phyloP scores from a whole-genome alignment of 2,113 vertebrate species.

The Grammomys surdaster region DNA sequence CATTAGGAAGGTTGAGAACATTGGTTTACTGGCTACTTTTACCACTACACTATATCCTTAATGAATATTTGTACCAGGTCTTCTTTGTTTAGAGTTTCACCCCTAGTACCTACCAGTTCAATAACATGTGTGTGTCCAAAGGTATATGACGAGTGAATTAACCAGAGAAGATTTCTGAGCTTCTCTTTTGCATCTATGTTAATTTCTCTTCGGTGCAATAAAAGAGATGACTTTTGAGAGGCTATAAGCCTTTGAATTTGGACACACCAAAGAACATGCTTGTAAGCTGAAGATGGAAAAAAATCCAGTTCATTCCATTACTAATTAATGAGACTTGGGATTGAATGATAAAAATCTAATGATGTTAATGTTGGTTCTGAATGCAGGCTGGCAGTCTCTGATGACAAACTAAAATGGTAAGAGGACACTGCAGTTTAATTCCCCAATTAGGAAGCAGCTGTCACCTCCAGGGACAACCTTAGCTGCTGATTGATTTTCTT shows the following conservation, averaged over 20 bases:
- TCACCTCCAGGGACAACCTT: conserved; percentile 58
- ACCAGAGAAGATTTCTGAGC: conserved; percentile 2
- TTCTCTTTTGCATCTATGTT: conserved; percentile 18
- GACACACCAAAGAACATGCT: conserved; percentile 21
- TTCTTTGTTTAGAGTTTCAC: conserved; percentile 37
- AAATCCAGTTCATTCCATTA: conserved; percentile 74
- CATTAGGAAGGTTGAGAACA: neutral
- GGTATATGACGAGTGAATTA: neutral
- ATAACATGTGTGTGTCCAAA: conserved; percentile 37
- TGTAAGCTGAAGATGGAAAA: conserved; percentile 50
- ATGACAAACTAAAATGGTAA: conserved; percentile 74
- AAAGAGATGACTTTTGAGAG: conserved; percentile 8
- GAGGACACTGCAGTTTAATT: conserved; percentile 67
- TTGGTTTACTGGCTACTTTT: neutral
- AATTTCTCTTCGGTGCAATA: conserved; percentile 40
- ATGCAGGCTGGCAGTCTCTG: conserved; percentile 64
- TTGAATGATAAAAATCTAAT: conserved; percentile 75
- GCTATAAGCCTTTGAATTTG: conserved; percentile 54
- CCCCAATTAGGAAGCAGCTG: conserved; percentile 66
- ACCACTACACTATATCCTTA: neutral
- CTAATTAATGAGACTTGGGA: conserved; percentile 74
- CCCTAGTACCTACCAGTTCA: neutral
- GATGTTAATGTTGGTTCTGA: conserved; percentile 73
- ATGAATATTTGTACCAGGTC: neutral
- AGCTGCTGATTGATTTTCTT: conserved; percentile 73